Evolutionary conservation across 2,113 vertebrate species (phyloP), one percentile per base, ranked within the genome.

Genomic region (Gnathonemus echidnorhynchus): DNA sequence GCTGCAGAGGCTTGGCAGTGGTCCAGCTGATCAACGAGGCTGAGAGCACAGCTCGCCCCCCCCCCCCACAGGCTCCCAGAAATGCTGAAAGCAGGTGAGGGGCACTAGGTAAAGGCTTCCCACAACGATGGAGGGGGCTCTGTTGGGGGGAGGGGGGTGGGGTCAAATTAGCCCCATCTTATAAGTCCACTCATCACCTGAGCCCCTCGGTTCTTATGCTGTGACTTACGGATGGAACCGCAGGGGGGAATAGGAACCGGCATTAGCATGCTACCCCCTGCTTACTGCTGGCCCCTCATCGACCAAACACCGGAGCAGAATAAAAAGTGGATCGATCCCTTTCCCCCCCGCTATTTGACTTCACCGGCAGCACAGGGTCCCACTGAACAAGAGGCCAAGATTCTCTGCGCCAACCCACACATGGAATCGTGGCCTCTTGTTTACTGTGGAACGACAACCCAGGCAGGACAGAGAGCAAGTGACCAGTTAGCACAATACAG

Each of bases 1-100:
- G 93, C 93, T 90, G 94, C 93, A 89, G 90, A 42, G 93, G 89
- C 0, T 74, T 94, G 95, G 94, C 95, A 91, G 92, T 0, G 92
- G 86, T 92, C 93, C 96, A 97, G 90, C 94, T 91, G 92, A 48
- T 92, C 92, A 89, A 92, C 92, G 93, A 93, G 90, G 86, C 42
- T 93, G 93, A 92, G 90, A 87, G 91, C 93, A 93, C 93, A 86
- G 93, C 95, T 95, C 94, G 92, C 90, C 91, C 91, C 93, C 90
- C 91, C 91, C 93, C 6, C n/a, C 92, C 80, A 88, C 5, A 87
- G 2, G 92, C 93, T 93, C 89, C 90, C 27, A 83, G 92, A 91
- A 90, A 90, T 58, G 89, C 89, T 70, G 91, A 62, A 92, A 93
- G 95, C 94, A 92, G 94, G 94, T 93, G 93, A 90, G 93, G 87